Conservation (phyloP, 2,888 invertebrate species). For the Dolichopus griseipennis region DNA sequence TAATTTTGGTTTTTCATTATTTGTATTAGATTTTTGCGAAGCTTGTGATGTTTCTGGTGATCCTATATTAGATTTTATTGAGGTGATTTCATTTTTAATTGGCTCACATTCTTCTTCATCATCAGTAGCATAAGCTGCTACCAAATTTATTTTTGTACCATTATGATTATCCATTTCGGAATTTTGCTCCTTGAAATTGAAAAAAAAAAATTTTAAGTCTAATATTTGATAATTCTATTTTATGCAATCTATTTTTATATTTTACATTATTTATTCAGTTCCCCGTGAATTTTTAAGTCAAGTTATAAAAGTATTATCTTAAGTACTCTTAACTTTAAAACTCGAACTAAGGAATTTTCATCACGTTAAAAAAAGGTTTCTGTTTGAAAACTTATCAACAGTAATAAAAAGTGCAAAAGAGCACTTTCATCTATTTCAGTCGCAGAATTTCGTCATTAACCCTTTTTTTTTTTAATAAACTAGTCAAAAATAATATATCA, state of each 20-base stretch:
- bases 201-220: neutral
- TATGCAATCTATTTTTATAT: no score
- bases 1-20: conserved; percentile 10
- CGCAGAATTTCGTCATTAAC: neutral
- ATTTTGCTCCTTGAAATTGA: neutral
- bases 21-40: conserved; percentile 2
- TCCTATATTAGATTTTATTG: neutral
- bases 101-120: conserved; percentile 16
- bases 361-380: neutral
- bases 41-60: conserved; percentile 2
- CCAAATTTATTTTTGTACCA: conserved; percentile 18
- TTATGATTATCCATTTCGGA: neutral
- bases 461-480: neutral
- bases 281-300: neutral
- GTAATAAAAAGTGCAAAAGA: neutral
- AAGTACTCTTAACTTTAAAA: neutral
- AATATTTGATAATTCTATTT: no score
- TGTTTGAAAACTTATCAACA: neutral
- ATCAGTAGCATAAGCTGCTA: conserved; percentile 20
- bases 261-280: no score
- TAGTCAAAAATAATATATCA: no score
- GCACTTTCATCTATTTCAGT: neutral
- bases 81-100: neutral
- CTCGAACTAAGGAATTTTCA: neutral
- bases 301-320: neutral